A percentile compares a stretch with the other conserved stretches of the same genome.
phyloP scores from a whole-genome alignment of 2,113 vertebrate genomes.

The Passer domesticus region DNA sequence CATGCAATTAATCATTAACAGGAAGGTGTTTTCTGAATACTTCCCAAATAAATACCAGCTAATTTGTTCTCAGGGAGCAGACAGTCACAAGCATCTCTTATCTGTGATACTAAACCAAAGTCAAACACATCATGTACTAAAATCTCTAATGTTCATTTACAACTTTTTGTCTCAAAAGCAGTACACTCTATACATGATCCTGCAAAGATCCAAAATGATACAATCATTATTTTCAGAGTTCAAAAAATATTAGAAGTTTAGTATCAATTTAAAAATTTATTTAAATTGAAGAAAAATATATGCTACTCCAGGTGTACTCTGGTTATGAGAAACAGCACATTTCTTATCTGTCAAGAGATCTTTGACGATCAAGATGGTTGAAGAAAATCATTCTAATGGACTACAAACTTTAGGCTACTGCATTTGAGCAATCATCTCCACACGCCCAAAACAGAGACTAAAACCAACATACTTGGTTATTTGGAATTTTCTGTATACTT shows the following conservation, averaged over 20 bases:
- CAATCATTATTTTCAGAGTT: conserved; percentile 1
- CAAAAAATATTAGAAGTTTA: background rate
- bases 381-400: background rate
- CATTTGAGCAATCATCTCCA: background rate
- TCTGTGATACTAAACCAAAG: conserved; percentile 36
- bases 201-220: conserved; percentile 17
- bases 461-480: background rate
- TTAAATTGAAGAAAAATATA: background rate
- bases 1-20: conserved; percentile 69
- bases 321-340: background rate
- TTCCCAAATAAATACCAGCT: conserved; percentile 74
- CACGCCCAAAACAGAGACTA: background rate
- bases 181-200: background rate
- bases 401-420: conserved; percentile 1
- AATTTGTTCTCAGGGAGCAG: conserved; percentile 63
- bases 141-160: conserved; percentile 24
- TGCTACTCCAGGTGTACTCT: background rate
- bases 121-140: conserved; percentile 64
- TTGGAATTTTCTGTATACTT: background rate
- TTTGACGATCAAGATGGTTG: background rate
- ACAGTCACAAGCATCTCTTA: conserved; percentile 45
- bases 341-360: background rate
- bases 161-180: conserved; percentile 25
- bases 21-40: conserved; percentile 57
- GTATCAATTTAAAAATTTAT: background rate